phyloP scores from a whole-genome alignment of 1,140 invertebrate genomes.

The Fopius arisanus region DNA sequence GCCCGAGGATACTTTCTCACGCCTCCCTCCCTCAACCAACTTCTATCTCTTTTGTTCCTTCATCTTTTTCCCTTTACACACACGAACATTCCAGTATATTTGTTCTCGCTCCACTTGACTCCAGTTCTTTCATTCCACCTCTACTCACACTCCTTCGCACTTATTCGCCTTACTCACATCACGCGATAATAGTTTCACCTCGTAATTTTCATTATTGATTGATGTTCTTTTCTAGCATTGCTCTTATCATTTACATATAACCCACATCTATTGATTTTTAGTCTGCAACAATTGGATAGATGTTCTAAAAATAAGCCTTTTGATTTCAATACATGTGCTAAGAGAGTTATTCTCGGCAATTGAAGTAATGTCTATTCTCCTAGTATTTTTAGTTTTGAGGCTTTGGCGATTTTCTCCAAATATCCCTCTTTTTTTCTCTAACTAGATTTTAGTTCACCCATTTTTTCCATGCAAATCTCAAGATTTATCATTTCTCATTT shows the following conservation, averaged over 20 bases:
- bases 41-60: conserved; percentile 8
- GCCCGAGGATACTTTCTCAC: conserved; percentile 50
- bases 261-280: not conserved
- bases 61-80: not conserved
- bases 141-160: conserved; percentile 12
- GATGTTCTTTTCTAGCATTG: not conserved
- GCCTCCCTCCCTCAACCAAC: conserved; percentile 36
- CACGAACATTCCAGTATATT: not conserved
- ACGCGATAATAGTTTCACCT: conserved; percentile 24
- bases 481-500: too few species aligned
- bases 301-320: too few species aligned
- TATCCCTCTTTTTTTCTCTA: too few species aligned
- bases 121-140: not conserved
- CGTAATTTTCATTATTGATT: not conserved
- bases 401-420: too few species aligned
- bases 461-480: too few species aligned
- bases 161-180: not conserved
- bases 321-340: too few species aligned
- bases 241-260: not conserved
- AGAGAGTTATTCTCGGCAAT: too few species aligned
- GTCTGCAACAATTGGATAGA: too few species aligned
- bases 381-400: too few species aligned
- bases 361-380: too few species aligned
- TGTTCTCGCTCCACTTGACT: not conserved
- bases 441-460: too few species aligned